These are phyloP conservation scores for Homalodisca vitripennis DNA, from an alignment of 1,140 invertebrate species.

Conservation along the genomic window DNA sequence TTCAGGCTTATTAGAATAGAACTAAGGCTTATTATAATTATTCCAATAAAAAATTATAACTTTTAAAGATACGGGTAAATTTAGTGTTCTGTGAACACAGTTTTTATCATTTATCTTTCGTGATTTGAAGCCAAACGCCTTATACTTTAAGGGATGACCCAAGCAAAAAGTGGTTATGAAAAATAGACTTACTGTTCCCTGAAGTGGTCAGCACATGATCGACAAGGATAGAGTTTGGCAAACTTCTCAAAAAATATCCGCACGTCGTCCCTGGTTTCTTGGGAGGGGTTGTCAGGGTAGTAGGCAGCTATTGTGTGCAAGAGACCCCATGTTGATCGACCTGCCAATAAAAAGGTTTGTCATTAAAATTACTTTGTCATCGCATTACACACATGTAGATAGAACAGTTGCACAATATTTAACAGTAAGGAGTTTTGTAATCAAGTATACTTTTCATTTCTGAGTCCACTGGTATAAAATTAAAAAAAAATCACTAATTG, in stretches of 20 bases:
- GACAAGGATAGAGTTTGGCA: slow-evolving; percentile 93
- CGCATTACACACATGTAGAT: background rate
- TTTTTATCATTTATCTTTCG: too few species aligned
- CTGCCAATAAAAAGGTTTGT: slow-evolving; percentile 47
- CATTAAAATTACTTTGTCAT: background rate
- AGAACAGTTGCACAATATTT: background rate
- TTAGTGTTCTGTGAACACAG: too few species aligned
- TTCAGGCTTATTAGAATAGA: too few species aligned
- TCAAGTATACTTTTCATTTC: background rate
- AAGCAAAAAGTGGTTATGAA: too few species aligned
- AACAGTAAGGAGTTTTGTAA: background rate
- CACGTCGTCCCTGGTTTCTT: slow-evolving; percentile 73
- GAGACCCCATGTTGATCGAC: slow-evolving; percentile 83
- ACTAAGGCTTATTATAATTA: too few species aligned
- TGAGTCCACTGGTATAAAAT: background rate
- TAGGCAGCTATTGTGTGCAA: slow-evolving; percentile 97
- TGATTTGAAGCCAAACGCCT: too few species aligned
- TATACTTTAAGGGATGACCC: too few species aligned
- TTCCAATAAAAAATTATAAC: too few species aligned
- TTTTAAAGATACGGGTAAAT: too few species aligned
- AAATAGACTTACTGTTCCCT: slow-evolving; percentile 75
- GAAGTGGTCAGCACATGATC: slow-evolving; percentile 89
- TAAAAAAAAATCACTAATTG: background rate
- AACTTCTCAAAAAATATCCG: slow-evolving; percentile 81
- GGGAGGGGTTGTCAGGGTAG: slow-evolving; percentile 83